Evolutionary conservation across 37 sponge, comb jelly and placozoan genomes (phyloP).

Genomic region (Oscarella lobularis): DNA sequence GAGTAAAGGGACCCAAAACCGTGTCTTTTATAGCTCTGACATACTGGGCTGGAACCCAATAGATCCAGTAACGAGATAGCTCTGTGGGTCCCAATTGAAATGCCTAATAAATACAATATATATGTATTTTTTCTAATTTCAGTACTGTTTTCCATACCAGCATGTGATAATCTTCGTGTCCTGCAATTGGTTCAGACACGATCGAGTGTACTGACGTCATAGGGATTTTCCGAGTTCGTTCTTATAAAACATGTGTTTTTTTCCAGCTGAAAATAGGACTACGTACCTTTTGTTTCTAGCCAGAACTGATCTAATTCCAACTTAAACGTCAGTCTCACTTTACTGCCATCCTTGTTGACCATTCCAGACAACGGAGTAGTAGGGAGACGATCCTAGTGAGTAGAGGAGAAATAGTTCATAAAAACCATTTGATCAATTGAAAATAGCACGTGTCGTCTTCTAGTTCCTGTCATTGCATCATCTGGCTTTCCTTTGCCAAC

Average conservation of each 20-base stretch:
- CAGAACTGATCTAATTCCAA: constrained; percentile 65
- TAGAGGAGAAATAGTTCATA: not conserved
- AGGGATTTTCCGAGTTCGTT: constrained; percentile 71
- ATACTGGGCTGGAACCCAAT: constrained; percentile 93
- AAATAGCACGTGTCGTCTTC: not conserved
- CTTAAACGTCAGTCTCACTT: constrained; percentile 81
- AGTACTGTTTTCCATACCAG: constrained; percentile 40
- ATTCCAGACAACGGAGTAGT: constrained; percentile 59
- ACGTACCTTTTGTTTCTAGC: constrained; percentile 84
- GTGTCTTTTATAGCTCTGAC: constrained; percentile 78
- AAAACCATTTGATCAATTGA: not conserved
- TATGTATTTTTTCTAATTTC: too few species aligned
- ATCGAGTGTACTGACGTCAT: constrained; percentile 49
- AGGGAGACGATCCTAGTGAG: constrained; percentile 38
- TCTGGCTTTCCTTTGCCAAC: constrained; percentile 84
- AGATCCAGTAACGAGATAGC: constrained; percentile 77
- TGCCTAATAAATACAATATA: constrained; percentile 35
- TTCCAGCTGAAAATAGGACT: not conserved
- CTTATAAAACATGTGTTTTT: constrained; percentile 32
- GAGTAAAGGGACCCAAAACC: too few species aligned
- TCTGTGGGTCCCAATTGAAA: constrained; percentile 84
- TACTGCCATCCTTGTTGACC: constrained; percentile 71
- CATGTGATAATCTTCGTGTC: constrained; percentile 72
- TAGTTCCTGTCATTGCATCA: constrained; percentile 59
- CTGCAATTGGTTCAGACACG: constrained; percentile 71